phyloP scores from a whole-genome alignment of 2,888 invertebrate genomes.

The Coleophora deauratella region DNA sequence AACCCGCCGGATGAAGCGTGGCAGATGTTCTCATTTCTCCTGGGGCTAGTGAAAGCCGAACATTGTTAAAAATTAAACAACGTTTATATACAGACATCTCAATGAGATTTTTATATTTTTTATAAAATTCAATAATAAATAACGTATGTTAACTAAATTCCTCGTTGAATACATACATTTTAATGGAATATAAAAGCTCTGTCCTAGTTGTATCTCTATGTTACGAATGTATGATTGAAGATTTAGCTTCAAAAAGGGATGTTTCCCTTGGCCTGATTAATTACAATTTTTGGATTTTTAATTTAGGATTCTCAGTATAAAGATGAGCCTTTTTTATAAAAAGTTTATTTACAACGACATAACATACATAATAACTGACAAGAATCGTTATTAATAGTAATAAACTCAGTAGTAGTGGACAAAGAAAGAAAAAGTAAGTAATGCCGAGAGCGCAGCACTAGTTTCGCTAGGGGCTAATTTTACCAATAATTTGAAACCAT shows the following conservation, averaged over 20 bases:
- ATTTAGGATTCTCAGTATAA: constrained; percentile 32
- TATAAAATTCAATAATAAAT: constrained; percentile 36
- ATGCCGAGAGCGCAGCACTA: constrained; percentile 11
- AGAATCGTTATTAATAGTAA: constrained; percentile 42
- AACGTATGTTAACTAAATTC: constrained; percentile 27
- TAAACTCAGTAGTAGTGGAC: constrained; percentile 45
- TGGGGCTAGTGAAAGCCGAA: too few species aligned
- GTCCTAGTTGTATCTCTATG: constrained; percentile 20
- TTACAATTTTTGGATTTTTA: constrained; percentile 25
- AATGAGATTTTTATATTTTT: constrained; percentile 32
- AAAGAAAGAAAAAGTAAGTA: constrained; percentile 23
- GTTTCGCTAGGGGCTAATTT: constrained; percentile 14
- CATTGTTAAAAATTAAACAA: constrained; percentile 32
- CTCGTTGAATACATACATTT: constrained; percentile 31
- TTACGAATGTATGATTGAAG: constrained; percentile 20
- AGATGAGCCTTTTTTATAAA: constrained; percentile 41
- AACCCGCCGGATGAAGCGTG: too few species aligned
- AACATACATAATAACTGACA: constrained; percentile 62
- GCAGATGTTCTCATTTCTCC: too few species aligned
- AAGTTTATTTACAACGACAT: constrained; percentile 59
- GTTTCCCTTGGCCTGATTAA: constrained; percentile 4
- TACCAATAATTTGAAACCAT: constrained; percentile 38
- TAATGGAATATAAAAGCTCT: constrained; percentile 37
- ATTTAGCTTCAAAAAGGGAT: constrained; percentile 13
- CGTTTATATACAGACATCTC: constrained; percentile 44